phyloP scores from a whole-genome alignment of 2,888 invertebrate species.

The Folsomia candida region DNA sequence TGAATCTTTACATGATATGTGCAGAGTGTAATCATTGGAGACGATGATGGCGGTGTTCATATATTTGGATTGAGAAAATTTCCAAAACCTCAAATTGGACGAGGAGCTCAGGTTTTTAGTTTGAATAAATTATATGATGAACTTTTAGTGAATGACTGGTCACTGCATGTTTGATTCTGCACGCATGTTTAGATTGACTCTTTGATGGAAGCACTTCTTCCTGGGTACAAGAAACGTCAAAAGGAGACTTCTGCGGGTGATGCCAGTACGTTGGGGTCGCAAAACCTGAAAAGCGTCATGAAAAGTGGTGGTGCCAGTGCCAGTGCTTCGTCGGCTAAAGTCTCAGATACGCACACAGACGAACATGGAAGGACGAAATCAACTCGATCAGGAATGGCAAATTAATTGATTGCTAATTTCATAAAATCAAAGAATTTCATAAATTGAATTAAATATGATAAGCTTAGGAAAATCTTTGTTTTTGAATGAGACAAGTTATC shows the following conservation, averaged over 20 bases:
- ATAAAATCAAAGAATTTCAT: too few species aligned
- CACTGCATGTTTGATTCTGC: neutral
- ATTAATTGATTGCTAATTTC: too few species aligned
- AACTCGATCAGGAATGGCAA: too few species aligned
- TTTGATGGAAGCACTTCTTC: constrained; percentile 43
- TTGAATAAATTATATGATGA: neutral
- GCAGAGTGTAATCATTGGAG: constrained; percentile 46
- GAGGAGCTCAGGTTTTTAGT: constrained; percentile 41
- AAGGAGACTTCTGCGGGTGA: constrained; percentile 10
- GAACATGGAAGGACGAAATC: neutral
- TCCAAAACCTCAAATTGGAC: constrained; percentile 35
- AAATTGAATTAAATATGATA: too few species aligned
- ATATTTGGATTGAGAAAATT: constrained; percentile 45
- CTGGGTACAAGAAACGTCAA: constrained; percentile 44
- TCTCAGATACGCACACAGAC: neutral
- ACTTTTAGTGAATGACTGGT: too few species aligned
- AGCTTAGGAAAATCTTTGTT: too few species aligned
- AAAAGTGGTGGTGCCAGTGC: neutral
- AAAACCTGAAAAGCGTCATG: neutral
- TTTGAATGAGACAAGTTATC: too few species aligned
- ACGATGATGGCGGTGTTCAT: constrained; percentile 44
- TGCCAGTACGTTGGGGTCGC: too few species aligned
- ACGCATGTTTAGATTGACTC: constrained; percentile 29
- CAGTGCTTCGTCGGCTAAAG: neutral
- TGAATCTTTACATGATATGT: neutral